phyloP scores from a whole-genome alignment of 2,888 invertebrate species.

The Coleophora deauratella region DNA sequence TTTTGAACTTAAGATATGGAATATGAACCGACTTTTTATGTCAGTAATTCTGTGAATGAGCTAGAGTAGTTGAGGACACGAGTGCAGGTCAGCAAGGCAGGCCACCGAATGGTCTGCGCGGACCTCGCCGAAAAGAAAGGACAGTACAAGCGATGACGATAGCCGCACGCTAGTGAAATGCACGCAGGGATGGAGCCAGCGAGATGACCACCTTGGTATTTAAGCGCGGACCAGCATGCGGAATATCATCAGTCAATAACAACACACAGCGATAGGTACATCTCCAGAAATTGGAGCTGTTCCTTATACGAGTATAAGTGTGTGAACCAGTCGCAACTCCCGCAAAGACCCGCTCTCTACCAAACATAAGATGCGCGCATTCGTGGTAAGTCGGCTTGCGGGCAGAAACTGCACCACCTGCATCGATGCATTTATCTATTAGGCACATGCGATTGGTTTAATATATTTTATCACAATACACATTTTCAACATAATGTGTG shows the following conservation, averaged over 20 bases:
- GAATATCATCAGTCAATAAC: conserved; percentile 71
- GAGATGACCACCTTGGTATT: conserved; percentile 70
- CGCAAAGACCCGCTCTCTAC: conserved; percentile 21
- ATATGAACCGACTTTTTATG: too few relatives aligned
- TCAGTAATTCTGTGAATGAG: neutral
- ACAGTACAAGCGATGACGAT: conserved; percentile 64
- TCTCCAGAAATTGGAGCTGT: conserved; percentile 50
- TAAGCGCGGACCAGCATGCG: conserved; percentile 66
- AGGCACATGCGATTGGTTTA: conserved; percentile 54
- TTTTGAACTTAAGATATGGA: too few relatives aligned
- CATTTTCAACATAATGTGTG: too few relatives aligned
- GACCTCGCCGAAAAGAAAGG: conserved; percentile 68
- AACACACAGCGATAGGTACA: conserved; percentile 59
- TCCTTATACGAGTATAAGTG: conserved; percentile 13
- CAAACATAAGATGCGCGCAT: conserved; percentile 65
- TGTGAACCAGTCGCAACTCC: neutral
- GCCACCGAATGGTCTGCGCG: conserved; percentile 54
- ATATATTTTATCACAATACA: too few relatives aligned
- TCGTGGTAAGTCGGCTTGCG: conserved; percentile 62
- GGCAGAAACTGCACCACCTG: conserved; percentile 20
- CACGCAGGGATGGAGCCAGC: conserved; percentile 69
- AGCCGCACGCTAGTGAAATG: conserved; percentile 70
- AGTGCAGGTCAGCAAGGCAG: conserved; percentile 35
- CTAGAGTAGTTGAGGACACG: neutral
- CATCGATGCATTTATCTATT: conserved; percentile 24